Evolutionary conservation across 1,140 invertebrate genomes (phyloP).

Genomic region (Onthophagus taurus): DNA sequence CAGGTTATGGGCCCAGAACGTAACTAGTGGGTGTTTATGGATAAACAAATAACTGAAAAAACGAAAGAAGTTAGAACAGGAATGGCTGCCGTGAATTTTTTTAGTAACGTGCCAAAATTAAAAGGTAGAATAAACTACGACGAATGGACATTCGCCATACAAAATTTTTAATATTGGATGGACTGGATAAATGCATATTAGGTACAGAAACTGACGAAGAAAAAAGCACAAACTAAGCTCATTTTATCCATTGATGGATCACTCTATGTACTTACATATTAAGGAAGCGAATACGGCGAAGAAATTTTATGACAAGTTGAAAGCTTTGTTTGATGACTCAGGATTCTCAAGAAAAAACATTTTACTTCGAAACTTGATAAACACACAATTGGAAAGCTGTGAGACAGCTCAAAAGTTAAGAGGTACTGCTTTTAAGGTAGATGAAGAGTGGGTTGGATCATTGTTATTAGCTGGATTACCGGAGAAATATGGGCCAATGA

Average conservation of each 20-base stretch:
- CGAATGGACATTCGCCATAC: slow-evolving; percentile 30
- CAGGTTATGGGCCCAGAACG: no score
- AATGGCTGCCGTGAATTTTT: no score
- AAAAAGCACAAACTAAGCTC: slow-evolving; percentile 29
- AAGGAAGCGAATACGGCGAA: slow-evolving; percentile 19
- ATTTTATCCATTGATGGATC: slow-evolving; percentile 30
- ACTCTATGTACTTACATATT: slow-evolving; percentile 29
- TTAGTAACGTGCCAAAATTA: slow-evolving; percentile 8
- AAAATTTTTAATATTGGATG: slow-evolving; percentile 30
- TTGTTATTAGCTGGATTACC: slow-evolving; percentile 34
- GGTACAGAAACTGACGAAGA: slow-evolving; percentile 22
- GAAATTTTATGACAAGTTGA: slow-evolving; percentile 29
- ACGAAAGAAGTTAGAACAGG: no score
- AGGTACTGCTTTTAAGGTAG: slow-evolving; percentile 30
- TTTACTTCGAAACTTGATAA: slow-evolving; percentile 26
- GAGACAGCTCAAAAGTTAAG: slow-evolving; percentile 25
- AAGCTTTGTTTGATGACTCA: slow-evolving; percentile 29
- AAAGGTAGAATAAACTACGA: slow-evolving; percentile 17
- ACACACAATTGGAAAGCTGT: slow-evolving; percentile 26
- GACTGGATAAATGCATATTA: slow-evolving; percentile 23
- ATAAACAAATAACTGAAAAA: no score
- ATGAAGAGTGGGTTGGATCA: slow-evolving; percentile 33
- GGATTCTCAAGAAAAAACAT: slow-evolving; percentile 30
- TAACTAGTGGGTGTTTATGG: no score
- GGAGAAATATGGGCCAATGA: slow-evolving; percentile 36